Evolutionary conservation across 1,140 invertebrate genomes (phyloP).

Genomic region (Pseudomyrmex cubaensis): DNA sequence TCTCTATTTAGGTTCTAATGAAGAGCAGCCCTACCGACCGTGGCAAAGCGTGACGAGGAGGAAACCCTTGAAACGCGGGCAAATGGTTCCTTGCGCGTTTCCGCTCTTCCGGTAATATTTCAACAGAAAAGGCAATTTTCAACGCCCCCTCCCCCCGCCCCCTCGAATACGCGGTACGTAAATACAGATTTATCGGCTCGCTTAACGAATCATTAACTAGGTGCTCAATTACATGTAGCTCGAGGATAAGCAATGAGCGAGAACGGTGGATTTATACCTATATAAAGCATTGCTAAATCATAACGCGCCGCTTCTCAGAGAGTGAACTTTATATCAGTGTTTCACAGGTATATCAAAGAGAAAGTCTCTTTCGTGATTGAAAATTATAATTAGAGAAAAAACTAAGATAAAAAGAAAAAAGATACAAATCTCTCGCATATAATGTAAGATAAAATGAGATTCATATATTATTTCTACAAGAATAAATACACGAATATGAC

Average conservation of each 20-base stretch:
- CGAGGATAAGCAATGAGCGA: background rate
- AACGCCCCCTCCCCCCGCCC: background rate
- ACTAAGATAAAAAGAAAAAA: background rate
- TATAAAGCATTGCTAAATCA: constrained; percentile 16
- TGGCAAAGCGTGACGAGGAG: constrained; percentile 67
- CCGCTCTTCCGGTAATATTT: constrained; percentile 47
- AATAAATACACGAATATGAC: background rate
- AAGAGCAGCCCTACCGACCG: constrained; percentile 73
- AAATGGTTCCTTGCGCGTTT: constrained; percentile 53
- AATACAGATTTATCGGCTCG: constrained; percentile 50
- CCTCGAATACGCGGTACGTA: background rate
- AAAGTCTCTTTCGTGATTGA: background rate
- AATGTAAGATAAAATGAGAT: background rate
- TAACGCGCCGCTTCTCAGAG: background rate
- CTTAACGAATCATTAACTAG: constrained; percentile 48
- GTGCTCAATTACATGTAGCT: constrained; percentile 26
- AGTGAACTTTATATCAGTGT: background rate
- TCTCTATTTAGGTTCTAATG: constrained; percentile 80
- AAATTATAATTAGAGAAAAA: background rate
- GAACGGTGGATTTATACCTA: too few relatives aligned
- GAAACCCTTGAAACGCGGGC: constrained; percentile 64
- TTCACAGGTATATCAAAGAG: background rate
- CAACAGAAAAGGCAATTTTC: constrained; percentile 56
- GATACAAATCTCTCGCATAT: too few relatives aligned
- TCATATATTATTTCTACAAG: background rate